Conservation (phyloP, 1,140 invertebrate species). For the Leucophenga varia region DNA sequence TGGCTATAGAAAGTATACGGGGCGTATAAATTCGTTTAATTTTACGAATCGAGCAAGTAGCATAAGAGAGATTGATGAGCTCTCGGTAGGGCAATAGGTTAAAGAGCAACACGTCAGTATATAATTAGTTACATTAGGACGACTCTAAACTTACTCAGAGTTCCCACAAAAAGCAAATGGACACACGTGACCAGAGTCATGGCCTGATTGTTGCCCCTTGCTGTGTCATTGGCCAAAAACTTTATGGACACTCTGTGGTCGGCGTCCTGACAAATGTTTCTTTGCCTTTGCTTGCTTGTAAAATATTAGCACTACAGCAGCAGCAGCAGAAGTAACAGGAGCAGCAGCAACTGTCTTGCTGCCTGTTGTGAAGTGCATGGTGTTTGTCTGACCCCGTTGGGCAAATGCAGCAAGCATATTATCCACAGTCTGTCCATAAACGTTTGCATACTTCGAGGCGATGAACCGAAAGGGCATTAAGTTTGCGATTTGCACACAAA, state of each 20-base stretch:
- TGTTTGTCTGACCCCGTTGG: slow-evolving; percentile 14
- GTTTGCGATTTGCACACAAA: slow-evolving; percentile 28
- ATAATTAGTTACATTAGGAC: too few species aligned
- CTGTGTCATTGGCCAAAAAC: slow-evolving; percentile 35
- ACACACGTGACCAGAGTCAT: too few species aligned
- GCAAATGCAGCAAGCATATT: slow-evolving; percentile 35
- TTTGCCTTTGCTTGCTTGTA: slow-evolving; percentile 21
- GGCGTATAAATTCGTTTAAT: too few species aligned
- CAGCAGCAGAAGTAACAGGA: too few species aligned
- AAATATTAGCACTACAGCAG: slow-evolving; percentile 28
- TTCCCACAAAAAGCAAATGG: too few species aligned
- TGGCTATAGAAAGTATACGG: too few species aligned
- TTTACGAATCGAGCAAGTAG: too few species aligned
- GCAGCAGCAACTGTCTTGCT: slow-evolving; percentile 12
- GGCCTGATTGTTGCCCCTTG: slow-evolving; percentile 7
- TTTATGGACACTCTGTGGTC: slow-evolving; percentile 33
- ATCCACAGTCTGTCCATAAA: slow-evolving; percentile 21
- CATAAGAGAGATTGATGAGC: too few species aligned
- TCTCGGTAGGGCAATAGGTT: too few species aligned
- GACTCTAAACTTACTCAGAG: too few species aligned
- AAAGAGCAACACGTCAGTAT: too few species aligned
- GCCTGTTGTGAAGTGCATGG: slow-evolving; percentile 24
- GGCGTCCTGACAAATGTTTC: slow-evolving; percentile 37
- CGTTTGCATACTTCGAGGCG: slow-evolving; percentile 24
- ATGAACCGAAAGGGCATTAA: slow-evolving; percentile 28